Conservation (phyloP, 1,140 invertebrate species). For the Ylistrum balloti region DNA sequence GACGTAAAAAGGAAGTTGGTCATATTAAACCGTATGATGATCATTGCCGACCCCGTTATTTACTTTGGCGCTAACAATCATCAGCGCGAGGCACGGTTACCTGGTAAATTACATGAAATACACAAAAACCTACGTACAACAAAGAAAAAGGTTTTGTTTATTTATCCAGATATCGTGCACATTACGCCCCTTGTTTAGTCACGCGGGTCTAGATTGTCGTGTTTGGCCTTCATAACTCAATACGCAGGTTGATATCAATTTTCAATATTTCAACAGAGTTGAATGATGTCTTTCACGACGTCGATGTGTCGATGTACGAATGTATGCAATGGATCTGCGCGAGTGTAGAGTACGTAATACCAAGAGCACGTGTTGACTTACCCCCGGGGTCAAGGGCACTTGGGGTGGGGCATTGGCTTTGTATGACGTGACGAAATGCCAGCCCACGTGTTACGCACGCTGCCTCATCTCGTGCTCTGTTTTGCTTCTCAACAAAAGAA, state of each 20-base stretch:
- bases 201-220: background rate
- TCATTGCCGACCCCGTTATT: background rate
- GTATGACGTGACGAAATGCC: background rate
- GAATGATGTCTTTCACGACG: conserved; percentile 1
- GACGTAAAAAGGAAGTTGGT: background rate
- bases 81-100: background rate
- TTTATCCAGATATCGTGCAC: background rate
- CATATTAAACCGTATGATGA: background rate
- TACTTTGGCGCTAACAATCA: background rate
- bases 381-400: background rate
- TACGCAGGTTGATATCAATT: background rate
- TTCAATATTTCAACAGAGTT: conserved; percentile 40
- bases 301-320: conserved; percentile 4
- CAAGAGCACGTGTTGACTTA: conserved; percentile 20
- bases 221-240: background rate
- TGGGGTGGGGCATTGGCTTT: conserved; percentile 2
- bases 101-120: conserved; percentile 35
- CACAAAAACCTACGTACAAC: background rate
- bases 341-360: conserved; percentile 21
- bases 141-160: conserved; percentile 40
- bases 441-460: background rate
- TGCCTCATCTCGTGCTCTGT: background rate
- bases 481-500: conserved; percentile 34
- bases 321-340: background rate
- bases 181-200: background rate